Conservation (phyloP, 2,113 vertebrate species). For the Notechis scutatus region DNA sequence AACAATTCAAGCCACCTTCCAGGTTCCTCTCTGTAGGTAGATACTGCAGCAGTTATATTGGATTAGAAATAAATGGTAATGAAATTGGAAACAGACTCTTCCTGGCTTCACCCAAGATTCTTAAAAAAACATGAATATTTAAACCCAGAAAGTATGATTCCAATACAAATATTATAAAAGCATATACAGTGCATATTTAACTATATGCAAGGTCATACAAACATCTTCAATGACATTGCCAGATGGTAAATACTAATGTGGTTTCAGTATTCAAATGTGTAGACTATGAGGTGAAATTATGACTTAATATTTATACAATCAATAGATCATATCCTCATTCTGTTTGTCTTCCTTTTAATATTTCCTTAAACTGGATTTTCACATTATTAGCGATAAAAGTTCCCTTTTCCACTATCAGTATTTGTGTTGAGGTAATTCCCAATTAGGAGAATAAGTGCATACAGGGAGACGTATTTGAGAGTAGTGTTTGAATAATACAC, state of each 20-base stretch:
- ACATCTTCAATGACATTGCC: slow-evolving; percentile 73
- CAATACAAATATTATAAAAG: slow-evolving; percentile 80
- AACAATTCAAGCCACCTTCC: slow-evolving; percentile 68
- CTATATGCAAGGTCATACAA: slow-evolving; percentile 60
- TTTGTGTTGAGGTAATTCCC: neutral
- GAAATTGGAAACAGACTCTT: slow-evolving; percentile 77
- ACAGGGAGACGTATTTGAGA: too few species aligned
- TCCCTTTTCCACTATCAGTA: neutral
- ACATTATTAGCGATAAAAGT: neutral
- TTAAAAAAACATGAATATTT: slow-evolving; percentile 69
- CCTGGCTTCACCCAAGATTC: slow-evolving; percentile 69
- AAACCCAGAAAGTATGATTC: slow-evolving; percentile 73
- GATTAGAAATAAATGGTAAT: slow-evolving; percentile 74
- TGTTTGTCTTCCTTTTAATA: neutral
- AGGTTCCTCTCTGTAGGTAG: slow-evolving; percentile 73
- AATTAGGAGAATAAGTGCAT: too few species aligned
- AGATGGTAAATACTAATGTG: slow-evolving; percentile 71
- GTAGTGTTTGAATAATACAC: too few species aligned
- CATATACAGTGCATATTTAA: slow-evolving; percentile 74
- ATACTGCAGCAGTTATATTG: slow-evolving; percentile 74
- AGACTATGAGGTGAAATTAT: slow-evolving; percentile 47
- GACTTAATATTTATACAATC: slow-evolving; percentile 46
- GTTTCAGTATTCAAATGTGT: slow-evolving; percentile 58
- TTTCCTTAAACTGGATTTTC: neutral
- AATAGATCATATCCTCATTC: slow-evolving; percentile 47